Evolutionary conservation across 2,797 vertebrate species (phyloP), one percentile per base, ranked within the genome.

Genomic region (Anguilla pacifica): DNA sequence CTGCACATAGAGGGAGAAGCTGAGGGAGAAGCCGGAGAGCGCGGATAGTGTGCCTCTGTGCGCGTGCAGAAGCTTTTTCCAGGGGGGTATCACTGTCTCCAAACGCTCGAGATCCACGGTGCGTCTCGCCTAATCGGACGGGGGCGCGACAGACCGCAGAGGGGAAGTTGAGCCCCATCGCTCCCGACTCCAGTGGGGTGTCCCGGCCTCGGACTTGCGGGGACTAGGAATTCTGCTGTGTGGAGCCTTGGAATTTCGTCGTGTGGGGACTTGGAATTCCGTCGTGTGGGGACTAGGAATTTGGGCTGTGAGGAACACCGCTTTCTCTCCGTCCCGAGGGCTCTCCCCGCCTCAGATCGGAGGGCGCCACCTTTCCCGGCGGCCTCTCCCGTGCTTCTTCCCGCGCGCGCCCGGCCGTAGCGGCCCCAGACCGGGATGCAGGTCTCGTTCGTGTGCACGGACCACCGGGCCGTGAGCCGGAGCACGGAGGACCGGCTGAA

Each of bases 361-460:
- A 82, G 46, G 17, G 19, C 39, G 6, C 77, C 77, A 6, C 77
- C 39, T 17, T 77, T 39, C 31, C 15, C 64, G 10, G 70, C n/a
- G 28, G 28, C 74, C 39, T 4, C 25, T 22, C 57, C 17, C 67
- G 87, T 90, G 74, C 90, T 89, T 77, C 17, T 6, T 22, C 4
- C n/a, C 13, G 49, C 25, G 46, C 84, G 31, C 85, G 72, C 22
- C 74, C 83, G 11, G 84, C 87, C 86, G 57, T 85, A 51, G 5
- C 0, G 59, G 72, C 72, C 61, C 84, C 43, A 88, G 61, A 88
- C 88, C 90, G 89, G 83, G 90, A 99, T 99, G 99, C 98, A 99
- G 95, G 99, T 99, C 88, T 99, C 99, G 2, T 96, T 99, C 67
- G 97, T 97, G 85, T 99, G 98, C 94, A 98, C 98, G 0, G 99